phyloP scores from a whole-genome alignment of 53 echinoderm and acorn worm genomes.

The Paracentrotus lividus region DNA sequence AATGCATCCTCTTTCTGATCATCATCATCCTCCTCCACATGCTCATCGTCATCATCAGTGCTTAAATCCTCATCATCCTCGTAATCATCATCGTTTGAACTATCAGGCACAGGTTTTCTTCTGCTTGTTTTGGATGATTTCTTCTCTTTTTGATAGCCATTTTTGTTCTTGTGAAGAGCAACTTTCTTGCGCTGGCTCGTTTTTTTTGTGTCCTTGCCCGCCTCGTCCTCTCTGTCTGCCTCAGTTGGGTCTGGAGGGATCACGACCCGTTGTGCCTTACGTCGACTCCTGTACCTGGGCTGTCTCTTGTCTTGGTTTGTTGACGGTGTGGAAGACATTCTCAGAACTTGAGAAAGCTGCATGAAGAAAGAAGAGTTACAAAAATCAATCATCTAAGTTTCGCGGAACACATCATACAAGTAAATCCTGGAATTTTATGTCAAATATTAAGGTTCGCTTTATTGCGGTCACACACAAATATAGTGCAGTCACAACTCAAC shows the following conservation, averaged over 20 bases:
- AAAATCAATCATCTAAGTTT: background rate
- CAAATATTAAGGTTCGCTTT: background rate
- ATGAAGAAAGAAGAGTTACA: background rate
- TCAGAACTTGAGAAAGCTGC: too few relatives aligned
- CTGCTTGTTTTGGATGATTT: background rate
- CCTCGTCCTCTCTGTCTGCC: slow-evolving; percentile 19
- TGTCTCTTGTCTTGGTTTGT: slow-evolving; percentile 15
- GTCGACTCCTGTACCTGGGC: slow-evolving; percentile 46
- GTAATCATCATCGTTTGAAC: background rate
- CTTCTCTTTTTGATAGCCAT: slow-evolving; percentile 33
- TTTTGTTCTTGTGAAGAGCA: background rate
- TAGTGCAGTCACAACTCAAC: background rate
- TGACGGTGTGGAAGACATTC: slow-evolving; percentile 1
- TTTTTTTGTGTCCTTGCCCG: background rate
- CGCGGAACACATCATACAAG: background rate
- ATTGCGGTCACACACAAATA: background rate
- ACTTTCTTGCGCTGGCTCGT: background rate
- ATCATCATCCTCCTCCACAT: slow-evolving; percentile 4
- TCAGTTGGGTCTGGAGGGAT: slow-evolving; percentile 19
- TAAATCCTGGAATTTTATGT: background rate
- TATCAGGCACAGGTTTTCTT: background rate
- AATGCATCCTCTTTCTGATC: slow-evolving; percentile 33
- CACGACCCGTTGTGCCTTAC: slow-evolving; percentile 29
- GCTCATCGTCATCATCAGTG: background rate
- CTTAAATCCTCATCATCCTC: slow-evolving; percentile 30